phyloP scores from a whole-genome alignment of 2,888 invertebrate genomes.

The Tetragonisca angustula region DNA sequence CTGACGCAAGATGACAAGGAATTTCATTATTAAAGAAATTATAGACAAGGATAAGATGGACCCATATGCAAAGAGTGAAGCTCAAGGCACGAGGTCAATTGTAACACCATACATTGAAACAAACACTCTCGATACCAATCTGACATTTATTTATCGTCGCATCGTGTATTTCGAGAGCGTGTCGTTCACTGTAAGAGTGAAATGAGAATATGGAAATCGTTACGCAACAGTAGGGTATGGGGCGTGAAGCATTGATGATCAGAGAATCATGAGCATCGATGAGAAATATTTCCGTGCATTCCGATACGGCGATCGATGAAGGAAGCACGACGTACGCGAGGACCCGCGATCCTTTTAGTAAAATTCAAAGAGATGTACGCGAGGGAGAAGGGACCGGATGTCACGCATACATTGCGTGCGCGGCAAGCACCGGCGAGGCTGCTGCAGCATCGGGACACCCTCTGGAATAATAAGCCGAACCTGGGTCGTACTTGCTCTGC shows the following conservation, averaged over 20 bases:
- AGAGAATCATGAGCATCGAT: background rate
- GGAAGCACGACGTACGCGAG: constrained; percentile 12
- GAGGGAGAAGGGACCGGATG: constrained; percentile 76
- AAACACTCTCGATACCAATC: too few species aligned
- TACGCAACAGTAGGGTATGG: constrained; percentile 19
- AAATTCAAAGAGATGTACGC: constrained; percentile 55
- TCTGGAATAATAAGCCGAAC: constrained; percentile 73
- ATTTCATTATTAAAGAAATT: too few species aligned
- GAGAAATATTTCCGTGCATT: constrained; percentile 40
- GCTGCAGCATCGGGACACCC: constrained; percentile 65
- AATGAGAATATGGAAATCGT: background rate
- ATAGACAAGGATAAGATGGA: too few species aligned
- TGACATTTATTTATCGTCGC: background rate
- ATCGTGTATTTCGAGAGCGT: background rate
- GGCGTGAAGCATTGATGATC: constrained; percentile 16
- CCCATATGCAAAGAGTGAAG: too few species aligned
- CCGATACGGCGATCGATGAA: constrained; percentile 4
- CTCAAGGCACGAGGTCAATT: too few species aligned
- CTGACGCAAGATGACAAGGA: too few species aligned
- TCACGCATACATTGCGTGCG: constrained; percentile 79
- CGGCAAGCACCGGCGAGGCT: constrained; percentile 65
- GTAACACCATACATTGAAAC: too few species aligned
- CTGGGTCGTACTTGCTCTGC: constrained; percentile 19
- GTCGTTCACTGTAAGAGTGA: background rate
- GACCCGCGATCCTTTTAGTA: constrained; percentile 47